Conservation (phyloP, 2,113 vertebrate genomes). For the Lampris incognitus region DNA sequence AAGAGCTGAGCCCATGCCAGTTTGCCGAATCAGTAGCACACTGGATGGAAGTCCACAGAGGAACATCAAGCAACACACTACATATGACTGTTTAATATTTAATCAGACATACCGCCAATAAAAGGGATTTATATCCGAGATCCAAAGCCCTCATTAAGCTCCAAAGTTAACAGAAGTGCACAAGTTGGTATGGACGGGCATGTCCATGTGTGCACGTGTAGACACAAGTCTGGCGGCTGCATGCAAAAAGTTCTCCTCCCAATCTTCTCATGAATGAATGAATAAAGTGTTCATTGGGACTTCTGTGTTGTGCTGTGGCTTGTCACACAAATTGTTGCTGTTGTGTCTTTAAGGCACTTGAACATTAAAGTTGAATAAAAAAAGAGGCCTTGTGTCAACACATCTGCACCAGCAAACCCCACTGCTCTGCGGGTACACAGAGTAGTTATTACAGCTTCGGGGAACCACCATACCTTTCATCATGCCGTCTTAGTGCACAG, state of each 20-base stretch:
- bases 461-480: slow-evolving; percentile 4
- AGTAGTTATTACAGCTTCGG: slow-evolving; percentile 16
- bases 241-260: slow-evolving; percentile 35
- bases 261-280: slow-evolving; percentile 18
- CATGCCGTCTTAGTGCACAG: background rate
- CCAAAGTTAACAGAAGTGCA: slow-evolving; percentile 16
- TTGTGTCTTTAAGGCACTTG: background rate
- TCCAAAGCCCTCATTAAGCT: slow-evolving; percentile 35
- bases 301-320: slow-evolving; percentile 27
- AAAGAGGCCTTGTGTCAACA: slow-evolving; percentile 8
- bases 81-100: slow-evolving; percentile 71
- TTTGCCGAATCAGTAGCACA: slow-evolving; percentile 46
- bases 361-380: slow-evolving; percentile 9
- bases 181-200: background rate
- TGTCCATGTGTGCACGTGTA: slow-evolving; percentile 15
- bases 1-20: slow-evolving; percentile 53
- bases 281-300: background rate
- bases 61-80: slow-evolving; percentile 60
- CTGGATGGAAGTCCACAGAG: slow-evolving; percentile 35
- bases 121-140: slow-evolving; percentile 47
- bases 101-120: slow-evolving; percentile 50
- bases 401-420: slow-evolving; percentile 9
- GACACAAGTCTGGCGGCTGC: no score
- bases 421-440: slow-evolving; percentile 18
- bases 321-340: background rate